These are phyloP conservation scores for Phenganax stokvisi DNA, from an alignment of 92 coral and sea anemone species.

Conservation along the genomic window DNA sequence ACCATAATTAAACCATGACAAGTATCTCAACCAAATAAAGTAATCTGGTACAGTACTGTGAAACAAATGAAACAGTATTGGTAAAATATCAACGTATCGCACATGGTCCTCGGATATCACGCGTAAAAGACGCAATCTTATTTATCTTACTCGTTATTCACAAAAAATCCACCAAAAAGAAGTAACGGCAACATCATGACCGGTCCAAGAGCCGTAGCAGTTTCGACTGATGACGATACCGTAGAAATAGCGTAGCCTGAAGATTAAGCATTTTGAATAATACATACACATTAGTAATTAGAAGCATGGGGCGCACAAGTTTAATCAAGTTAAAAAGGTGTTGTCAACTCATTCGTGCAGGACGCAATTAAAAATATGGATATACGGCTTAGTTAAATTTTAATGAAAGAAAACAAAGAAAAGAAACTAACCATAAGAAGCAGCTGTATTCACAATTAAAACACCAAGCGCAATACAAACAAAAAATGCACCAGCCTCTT, in stretches of 20 bases:
- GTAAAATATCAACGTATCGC: not conserved
- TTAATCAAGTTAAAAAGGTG: too few relatives aligned
- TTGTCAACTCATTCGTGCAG: too few relatives aligned
- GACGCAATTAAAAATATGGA: too few relatives aligned
- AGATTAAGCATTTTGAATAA: not conserved
- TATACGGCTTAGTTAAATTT: too few relatives aligned
- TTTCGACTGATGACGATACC: conserved; percentile 62
- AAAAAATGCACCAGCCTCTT: conserved; percentile 28
- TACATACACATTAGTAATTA: not conserved
- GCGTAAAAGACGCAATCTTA: too few relatives aligned
- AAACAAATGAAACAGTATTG: not conserved
- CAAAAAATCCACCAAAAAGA: conserved; percentile 86
- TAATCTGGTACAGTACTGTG: conserved; percentile 81
- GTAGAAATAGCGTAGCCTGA: conserved; percentile 79
- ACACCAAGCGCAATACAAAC: conserved; percentile 16
- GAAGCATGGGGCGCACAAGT: too few relatives aligned
- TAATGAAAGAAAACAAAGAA: not conserved
- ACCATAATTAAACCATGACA: conserved; percentile 94
- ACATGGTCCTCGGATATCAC: not conserved
- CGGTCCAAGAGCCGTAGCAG: conserved; percentile 75
- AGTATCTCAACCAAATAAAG: conserved; percentile 86
- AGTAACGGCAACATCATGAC: conserved; percentile 80
- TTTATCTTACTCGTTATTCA: conserved; percentile 10
- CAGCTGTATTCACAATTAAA: conserved; percentile 28
- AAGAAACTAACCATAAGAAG: conserved; percentile 26